These are phyloP conservation scores for Bovichtus diacanthus DNA, from an alignment of 2,797 vertebrate species.

Conservation along the genomic window DNA sequence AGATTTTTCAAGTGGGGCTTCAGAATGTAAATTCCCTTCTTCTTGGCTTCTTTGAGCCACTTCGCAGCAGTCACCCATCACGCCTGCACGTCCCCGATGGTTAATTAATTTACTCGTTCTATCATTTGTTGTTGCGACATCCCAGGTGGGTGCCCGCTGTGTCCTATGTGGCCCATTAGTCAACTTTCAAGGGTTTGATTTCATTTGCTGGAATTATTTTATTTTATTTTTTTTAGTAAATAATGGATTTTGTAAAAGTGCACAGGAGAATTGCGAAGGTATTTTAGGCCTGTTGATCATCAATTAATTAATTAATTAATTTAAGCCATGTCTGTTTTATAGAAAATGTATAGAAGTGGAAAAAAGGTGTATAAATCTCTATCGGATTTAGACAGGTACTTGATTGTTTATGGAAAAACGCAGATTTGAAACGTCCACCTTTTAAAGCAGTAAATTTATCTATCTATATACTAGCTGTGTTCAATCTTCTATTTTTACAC, in stretches of 20 bases:
- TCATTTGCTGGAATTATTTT: constrained; percentile 33
- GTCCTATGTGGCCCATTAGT: constrained; percentile 47
- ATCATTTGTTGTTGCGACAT: constrained; percentile 52
- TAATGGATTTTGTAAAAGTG: constrained; percentile 71
- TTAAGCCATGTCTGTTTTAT: constrained; percentile 86
- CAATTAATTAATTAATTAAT: constrained; percentile 66
- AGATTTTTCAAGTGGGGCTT: constrained; percentile 64
- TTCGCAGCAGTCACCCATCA: constrained; percentile 37
- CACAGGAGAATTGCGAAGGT: constrained; percentile 66
- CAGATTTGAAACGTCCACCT: constrained; percentile 78
- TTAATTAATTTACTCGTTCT: constrained; percentile 40
- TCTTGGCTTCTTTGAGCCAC: constrained; percentile 38
- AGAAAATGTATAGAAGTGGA: constrained; percentile 80
- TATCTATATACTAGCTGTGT: constrained; percentile 74
- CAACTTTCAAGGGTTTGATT: constrained; percentile 64
- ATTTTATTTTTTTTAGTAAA: constrained; percentile 25
- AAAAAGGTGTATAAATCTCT: constrained; percentile 80
- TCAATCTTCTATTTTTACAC: constrained; percentile 84
- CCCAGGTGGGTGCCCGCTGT: constrained; percentile 65
- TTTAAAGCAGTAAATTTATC: constrained; percentile 73
- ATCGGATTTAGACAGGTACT: constrained; percentile 69
- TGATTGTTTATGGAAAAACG: constrained; percentile 73
- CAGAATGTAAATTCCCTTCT: constrained; percentile 72
- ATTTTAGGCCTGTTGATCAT: constrained; percentile 79
- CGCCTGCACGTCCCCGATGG: constrained; percentile 23